Evolutionary conservation across 2,888 invertebrate genomes (phyloP).

Genomic region (Lithodes maja): DNA sequence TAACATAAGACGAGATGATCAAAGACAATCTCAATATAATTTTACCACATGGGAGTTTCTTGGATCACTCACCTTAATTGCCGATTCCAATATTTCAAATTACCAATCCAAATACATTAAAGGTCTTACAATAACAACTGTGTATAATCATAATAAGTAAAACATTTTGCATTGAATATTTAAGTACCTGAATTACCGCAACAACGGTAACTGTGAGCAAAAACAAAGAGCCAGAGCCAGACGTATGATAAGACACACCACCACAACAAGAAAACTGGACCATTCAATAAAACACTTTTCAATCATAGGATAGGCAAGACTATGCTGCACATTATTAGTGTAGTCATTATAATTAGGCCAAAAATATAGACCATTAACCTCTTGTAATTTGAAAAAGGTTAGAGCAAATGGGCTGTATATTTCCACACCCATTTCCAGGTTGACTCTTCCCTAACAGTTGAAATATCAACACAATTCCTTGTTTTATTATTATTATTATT

Average conservation of each 20-base stretch:
- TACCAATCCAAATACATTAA: background rate
- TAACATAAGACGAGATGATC: too few species aligned
- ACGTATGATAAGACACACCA: background rate
- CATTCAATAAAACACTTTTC: background rate
- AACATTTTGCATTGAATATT: background rate
- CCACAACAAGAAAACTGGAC: background rate
- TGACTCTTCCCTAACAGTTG: too few species aligned
- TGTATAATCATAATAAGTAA: background rate
- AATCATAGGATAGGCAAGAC: background rate
- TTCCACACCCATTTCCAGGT: too few species aligned
- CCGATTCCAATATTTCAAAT: background rate
- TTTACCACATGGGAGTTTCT: background rate
- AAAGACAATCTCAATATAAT: background rate
- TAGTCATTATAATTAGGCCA: too few species aligned
- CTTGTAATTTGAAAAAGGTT: too few species aligned
- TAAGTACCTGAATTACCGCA: conserved; percentile 3
- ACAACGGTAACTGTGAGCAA: background rate
- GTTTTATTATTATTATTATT: too few species aligned
- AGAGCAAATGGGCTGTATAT: too few species aligned
- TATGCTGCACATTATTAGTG: too few species aligned
- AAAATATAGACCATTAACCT: too few species aligned
- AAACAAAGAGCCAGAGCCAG: background rate
- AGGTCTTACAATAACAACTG: background rate
- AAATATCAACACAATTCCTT: too few species aligned
- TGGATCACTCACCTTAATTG: background rate